Base-by-base conservation (phyloP, 1,140 invertebrate genomes). In the Mizuhopecten yessoensis region DNA sequence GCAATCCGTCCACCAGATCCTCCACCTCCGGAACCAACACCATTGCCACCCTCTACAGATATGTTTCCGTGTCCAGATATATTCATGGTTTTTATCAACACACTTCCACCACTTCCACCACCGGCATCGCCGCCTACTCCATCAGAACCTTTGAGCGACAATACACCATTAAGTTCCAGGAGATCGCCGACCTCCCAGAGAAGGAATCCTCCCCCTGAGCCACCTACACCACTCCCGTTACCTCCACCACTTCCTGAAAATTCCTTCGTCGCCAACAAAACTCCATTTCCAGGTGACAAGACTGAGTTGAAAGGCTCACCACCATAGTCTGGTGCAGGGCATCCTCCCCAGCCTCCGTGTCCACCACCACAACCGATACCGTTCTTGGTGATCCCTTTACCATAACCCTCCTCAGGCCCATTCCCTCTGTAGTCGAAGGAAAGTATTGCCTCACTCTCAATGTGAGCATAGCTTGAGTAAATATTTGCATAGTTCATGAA, bases 41-140 rank as follows among this genome's bases (percentile, higher is more conserved):
- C 95, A 57, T 94, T 90, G 39, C 95, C 95, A 57, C 95, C 95
- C 88, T 88, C 92, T 34, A 95, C 94, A 88, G 92, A 89, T 39
- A 95, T 94, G 7, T 92, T 88, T n/a, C 95, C 95, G 87, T 95
- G 95, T 34, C 95, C 95, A 15, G 94, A 94, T 33, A 95, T 95
- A 88, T 95, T 95, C 20, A 93, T 94, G 0, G 94, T 90, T 45
- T 92, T 87, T 42, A 95, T 94, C 87, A 94, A 90, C 33, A 95
- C 90, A 91, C 94, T 93, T 0, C 95, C 95, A 39, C 95, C 95
- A 92, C 93, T 94, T 20, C 94, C 95, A 45, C 95, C 95, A 17
- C 94, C 95, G 86, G 93, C 93, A 90, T 95, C 89, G 13, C 29
- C 57, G 13, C 92, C 93, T 13, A 20, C 23, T 23, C 94, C 94